These are phyloP conservation scores for Chiloscyllium punctatum DNA, from an alignment of 2,797 vertebrate species.

Conservation along the genomic window DNA sequence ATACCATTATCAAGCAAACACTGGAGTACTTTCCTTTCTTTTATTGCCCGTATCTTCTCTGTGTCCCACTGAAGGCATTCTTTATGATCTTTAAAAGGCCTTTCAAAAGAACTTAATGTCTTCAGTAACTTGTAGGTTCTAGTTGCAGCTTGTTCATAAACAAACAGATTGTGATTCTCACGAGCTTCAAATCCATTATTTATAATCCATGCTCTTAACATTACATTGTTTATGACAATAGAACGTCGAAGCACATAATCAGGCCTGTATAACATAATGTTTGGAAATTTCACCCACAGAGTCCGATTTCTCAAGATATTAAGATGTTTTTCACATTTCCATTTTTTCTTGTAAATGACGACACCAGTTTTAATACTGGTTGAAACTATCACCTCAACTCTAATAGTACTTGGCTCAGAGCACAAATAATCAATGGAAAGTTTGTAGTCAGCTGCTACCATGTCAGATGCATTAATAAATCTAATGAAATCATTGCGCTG, in stretches of 20 bases:
- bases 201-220: constrained; percentile 71
- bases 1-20: constrained; percentile 76
- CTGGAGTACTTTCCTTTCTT: constrained; percentile 56
- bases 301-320: constrained; percentile 54
- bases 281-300: constrained; percentile 68
- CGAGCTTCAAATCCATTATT: constrained; percentile 45
- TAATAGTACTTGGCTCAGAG: constrained; percentile 67
- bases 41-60: constrained; percentile 67
- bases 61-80: constrained; percentile 72
- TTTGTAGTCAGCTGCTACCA: constrained; percentile 60
- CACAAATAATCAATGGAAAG: constrained; percentile 71
- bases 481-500: constrained; percentile 62
- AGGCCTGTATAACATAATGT: constrained; percentile 65
- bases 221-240: constrained; percentile 59
- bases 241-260: constrained; percentile 63
- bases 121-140: constrained; percentile 65
- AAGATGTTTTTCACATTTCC: constrained; percentile 61
- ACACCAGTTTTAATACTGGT: constrained; percentile 63
- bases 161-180: constrained; percentile 45
- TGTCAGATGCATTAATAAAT: constrained; percentile 66
- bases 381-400: constrained; percentile 70
- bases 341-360: constrained; percentile 71
- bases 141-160: constrained; percentile 54
- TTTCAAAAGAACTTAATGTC: constrained; percentile 58
- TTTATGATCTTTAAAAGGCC: constrained; percentile 63